These are phyloP conservation scores for Merluccius polli DNA, from an alignment of 2,797 vertebrate species.

Conservation along the genomic window DNA sequence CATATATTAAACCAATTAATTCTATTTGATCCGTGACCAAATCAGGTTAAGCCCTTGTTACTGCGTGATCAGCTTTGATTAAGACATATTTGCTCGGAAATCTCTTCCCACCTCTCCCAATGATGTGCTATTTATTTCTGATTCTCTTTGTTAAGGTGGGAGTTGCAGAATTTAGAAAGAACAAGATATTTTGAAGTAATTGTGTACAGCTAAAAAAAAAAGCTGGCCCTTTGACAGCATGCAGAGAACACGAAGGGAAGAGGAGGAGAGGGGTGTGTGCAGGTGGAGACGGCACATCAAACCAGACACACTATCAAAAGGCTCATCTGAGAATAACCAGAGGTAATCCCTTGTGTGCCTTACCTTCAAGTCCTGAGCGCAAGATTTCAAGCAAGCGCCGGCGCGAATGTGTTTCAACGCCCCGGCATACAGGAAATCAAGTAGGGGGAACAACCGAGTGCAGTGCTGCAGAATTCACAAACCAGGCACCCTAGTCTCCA, in stretches of 20 bases:
- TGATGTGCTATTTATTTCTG: background rate
- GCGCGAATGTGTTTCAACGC: background rate
- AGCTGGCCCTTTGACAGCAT: background rate
- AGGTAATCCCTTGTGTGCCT: conserved; percentile 11
- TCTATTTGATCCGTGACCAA: conserved; percentile 47
- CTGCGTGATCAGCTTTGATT: conserved; percentile 61
- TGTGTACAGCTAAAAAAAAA: background rate
- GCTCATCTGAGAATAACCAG: conserved; percentile 24
- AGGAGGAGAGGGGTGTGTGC: conserved; percentile 29
- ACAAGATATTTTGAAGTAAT: background rate
- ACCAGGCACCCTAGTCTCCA: conserved; percentile 31
- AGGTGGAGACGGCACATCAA: conserved; percentile 35
- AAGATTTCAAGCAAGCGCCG: conserved; percentile 36
- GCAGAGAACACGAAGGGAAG: background rate
- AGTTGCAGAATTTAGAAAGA: background rate
- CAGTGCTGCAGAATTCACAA: conserved; percentile 28
- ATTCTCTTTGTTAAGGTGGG: background rate
- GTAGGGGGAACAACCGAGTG: background rate
- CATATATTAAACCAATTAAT: conserved; percentile 39
- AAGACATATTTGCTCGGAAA: conserved; percentile 44
- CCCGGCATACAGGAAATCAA: conserved; percentile 19
- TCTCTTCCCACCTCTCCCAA: background rate
- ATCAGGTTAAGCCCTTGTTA: conserved; percentile 28
- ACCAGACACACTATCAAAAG: conserved; percentile 30
- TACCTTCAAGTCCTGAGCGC: conserved; percentile 27